These are phyloP conservation scores for Agriopis leucophaearia DNA, from an alignment of 2,888 invertebrate genomes.

Conservation along the genomic window DNA sequence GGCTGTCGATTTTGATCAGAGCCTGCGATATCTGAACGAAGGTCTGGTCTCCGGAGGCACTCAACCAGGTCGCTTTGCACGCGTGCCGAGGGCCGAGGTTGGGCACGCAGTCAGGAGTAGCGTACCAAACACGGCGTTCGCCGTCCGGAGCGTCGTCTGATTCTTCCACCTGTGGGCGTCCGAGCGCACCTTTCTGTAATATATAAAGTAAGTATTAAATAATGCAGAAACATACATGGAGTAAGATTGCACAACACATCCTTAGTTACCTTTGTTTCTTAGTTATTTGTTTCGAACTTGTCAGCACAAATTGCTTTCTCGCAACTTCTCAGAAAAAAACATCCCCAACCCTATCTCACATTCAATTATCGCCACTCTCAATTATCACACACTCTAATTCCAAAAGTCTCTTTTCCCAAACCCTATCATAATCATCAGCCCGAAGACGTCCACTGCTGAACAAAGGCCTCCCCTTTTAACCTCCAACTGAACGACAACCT, in stretches of 20 bases:
- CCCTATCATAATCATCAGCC: too few species aligned
- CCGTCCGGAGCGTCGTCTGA: constrained; percentile 55
- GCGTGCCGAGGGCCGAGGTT: constrained; percentile 95
- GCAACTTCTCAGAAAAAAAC: too few species aligned
- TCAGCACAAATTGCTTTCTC: too few species aligned
- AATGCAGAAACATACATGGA: neutral
- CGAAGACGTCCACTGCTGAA: too few species aligned
- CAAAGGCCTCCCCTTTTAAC: too few species aligned
- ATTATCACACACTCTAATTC: too few species aligned
- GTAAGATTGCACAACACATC: too few species aligned
- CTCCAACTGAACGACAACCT: too few species aligned
- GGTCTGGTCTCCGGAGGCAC: constrained; percentile 98
- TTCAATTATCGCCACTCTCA: too few species aligned
- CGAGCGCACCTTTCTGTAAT: constrained; percentile 86
- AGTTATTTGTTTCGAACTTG: too few species aligned
- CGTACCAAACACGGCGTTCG: constrained; percentile 88
- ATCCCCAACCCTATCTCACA: too few species aligned
- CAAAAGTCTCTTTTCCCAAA: too few species aligned
- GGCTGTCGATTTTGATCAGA: constrained; percentile 95
- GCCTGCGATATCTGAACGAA: constrained; percentile 97
- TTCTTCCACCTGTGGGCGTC: constrained; percentile 80
- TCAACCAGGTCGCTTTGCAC: constrained; percentile 96
- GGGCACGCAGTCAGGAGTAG: constrained; percentile 91
- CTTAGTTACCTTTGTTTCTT: neutral
- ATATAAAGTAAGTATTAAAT: neutral